A percentile compares a stretch with the other conserved stretches of the same genome.
Conservation (phyloP, 2,797 vertebrate species). For the Spinibarbus caldwelli region DNA sequence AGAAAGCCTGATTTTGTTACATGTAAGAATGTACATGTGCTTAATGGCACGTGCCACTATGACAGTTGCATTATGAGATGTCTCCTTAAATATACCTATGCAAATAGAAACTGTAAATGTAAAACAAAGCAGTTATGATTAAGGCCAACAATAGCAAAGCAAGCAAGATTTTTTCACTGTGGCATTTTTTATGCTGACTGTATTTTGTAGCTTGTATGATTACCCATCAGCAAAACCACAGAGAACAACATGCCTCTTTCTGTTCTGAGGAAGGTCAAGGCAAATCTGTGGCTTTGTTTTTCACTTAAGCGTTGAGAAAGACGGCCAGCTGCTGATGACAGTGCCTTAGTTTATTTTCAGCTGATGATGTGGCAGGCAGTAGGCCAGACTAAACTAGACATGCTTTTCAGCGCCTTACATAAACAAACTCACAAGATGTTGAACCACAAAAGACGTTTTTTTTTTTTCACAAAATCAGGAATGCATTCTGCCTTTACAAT, state of each 20-base stretch:
- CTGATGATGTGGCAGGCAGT: slow-evolving; percentile 34
- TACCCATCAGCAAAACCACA: slow-evolving; percentile 49
- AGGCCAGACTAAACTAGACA: slow-evolving; percentile 22
- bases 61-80: slow-evolving; percentile 47
- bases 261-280: slow-evolving; percentile 41
- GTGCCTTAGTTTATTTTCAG: slow-evolving; percentile 47
- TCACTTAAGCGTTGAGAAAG: slow-evolving; percentile 26
- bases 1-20: slow-evolving; percentile 29
- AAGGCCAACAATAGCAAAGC: slow-evolving; percentile 10
- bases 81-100: slow-evolving; percentile 37
- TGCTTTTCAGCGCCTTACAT: slow-evolving; percentile 24
- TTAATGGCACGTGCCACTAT: slow-evolving; percentile 28
- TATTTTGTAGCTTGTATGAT: slow-evolving; percentile 43
- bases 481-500: slow-evolving; percentile 32
- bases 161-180: slow-evolving; percentile 2
- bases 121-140: slow-evolving; percentile 26
- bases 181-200: slow-evolving; percentile 54
- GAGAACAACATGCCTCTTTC: slow-evolving; percentile 23
- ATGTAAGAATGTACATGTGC: slow-evolving; percentile 31
- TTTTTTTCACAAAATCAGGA: slow-evolving; percentile 20
- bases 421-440: slow-evolving; percentile 35
- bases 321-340: slow-evolving; percentile 32
- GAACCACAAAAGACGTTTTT: slow-evolving; percentile 21
- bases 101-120: slow-evolving; percentile 42
- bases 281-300: slow-evolving; percentile 33